Evolutionary conservation across 2,888 invertebrate species (phyloP), one percentile per base, ranked within the genome.

Genomic region (Amphipoea lucens): DNA sequence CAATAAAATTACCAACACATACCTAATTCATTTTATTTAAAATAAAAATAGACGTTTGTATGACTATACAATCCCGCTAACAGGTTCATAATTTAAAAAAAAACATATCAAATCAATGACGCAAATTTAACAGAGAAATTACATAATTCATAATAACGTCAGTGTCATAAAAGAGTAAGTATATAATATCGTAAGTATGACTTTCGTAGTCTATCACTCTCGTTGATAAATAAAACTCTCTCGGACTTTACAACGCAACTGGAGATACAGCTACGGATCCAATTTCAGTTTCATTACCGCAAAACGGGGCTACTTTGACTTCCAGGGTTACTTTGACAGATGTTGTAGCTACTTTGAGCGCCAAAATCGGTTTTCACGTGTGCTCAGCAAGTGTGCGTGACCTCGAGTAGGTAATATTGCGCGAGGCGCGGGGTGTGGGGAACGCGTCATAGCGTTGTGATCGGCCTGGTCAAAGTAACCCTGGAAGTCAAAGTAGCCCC

Each of bases 121-220:
- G 17, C 2, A 66, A 17, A 42, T 4, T 14, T 36, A n/a, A 2
- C 45, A 79, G 45, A 29, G 66, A 17, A 54, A 45, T 14, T 48
- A 76, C 20, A n/a, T 66, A 20, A 70, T 67, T 67, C 9, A 69
- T 45, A 42, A 82, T n/a, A 84, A 57, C 14, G 66, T n/a, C 14
- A n/a, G 1, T 48, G 45, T 57, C 57, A 68, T 68, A 83, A 78
- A 68, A 63, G 7, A 78, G 67, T 45, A 62, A 36, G 62, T 76
- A 62, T 60, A n/a, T 20, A 48, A 57, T 40, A 72, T 72, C 23
- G 40, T n/a, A 78, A 78, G 54, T 66, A 48, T 42, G 62, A 78
- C 84, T 71, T 82, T 68, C 79, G 54, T 69, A 84, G 84, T 84
- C 68, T 29, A 65, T 60, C 63, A 84, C 63, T 83, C 67, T 69